Conservation (phyloP, 2,797 vertebrate genomes). For the Lagodon rhomboides region DNA sequence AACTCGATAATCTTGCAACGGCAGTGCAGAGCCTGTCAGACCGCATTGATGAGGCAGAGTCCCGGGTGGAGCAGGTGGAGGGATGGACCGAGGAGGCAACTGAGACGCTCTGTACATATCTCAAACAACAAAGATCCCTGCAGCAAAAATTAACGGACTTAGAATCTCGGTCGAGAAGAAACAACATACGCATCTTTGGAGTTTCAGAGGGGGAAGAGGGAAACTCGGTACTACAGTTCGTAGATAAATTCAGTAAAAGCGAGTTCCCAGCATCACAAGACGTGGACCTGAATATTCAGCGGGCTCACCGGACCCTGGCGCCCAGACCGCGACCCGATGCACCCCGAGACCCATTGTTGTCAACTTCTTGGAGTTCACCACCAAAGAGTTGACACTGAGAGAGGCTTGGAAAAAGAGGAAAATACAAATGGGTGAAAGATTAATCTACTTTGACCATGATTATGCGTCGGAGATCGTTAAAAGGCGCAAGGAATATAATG, state of each 20-base stretch:
- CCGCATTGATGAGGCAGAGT: slow-evolving; percentile 2
- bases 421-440: not conserved
- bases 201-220: not conserved
- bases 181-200: slow-evolving; percentile 16
- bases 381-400: no score
- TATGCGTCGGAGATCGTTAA: no score
- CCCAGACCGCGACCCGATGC: no score
- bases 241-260: no score
- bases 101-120: not conserved
- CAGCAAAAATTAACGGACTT: not conserved
- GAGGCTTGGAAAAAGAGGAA: slow-evolving; percentile 18
- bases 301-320: no score
- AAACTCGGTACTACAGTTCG: no score
- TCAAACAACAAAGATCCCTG: not conserved
- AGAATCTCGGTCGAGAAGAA: slow-evolving; percentile 6
- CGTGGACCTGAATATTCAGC: no score
- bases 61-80: slow-evolving; percentile 14
- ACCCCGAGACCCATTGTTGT: slow-evolving; percentile 2
- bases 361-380: not conserved
- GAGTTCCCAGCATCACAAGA: no score
- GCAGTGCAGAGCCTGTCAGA: slow-evolving; percentile 6
- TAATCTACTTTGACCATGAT: no score
- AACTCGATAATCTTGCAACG: not conserved
- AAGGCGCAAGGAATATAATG: slow-evolving; percentile 17
- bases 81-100: not conserved